Base-by-base conservation (phyloP, 2,888 invertebrate genomes). In the Amblyjoppa proteus region DNA sequence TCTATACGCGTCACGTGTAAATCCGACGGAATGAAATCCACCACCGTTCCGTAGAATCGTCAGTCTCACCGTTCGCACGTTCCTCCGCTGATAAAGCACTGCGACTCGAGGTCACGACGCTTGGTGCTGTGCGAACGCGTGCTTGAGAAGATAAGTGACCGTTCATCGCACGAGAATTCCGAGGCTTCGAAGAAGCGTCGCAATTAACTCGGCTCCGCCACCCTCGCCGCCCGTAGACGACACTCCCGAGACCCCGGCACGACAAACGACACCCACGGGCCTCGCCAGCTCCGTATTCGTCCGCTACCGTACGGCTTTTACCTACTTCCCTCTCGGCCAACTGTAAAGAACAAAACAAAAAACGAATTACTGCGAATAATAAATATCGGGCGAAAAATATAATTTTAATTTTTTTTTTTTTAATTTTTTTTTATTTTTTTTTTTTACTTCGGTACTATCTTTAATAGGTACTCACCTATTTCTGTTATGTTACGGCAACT, bases 161-260 rank as follows among this genome's bases (percentile, higher is more conserved):
- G 75, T 70, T 61, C 69, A 70, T 61, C 61, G 61, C 75, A n/a
- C 25, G 61, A 69, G 28, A 34, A 81, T 76, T 58, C 49, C 45
- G 61, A 75, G 61, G 69, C 69, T 70, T 70, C 51, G 69, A 81
- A 81, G 75, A 81, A 75, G 61, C 75, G 75, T 49, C 38, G 75
- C 75, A 69, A 75, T 81, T 81, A 81, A 81, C 69, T 81, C 75
- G 81, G 61, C 70, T 34, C 28, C 61, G 69, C 51, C 25, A 49
- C 25, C 68, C 75, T 41, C 61, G 49, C 16, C 58, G 64, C 38
- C 7, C 68, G 80, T 45, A 34, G 34, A 79, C 64, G 79, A 79
- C 64, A 53, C 71, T 78, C 79, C 41, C 64, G 71, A 64, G 64
- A 79, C 79, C 64, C 45, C 5, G 25, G 16, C 34, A 38, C 38